phyloP scores from a whole-genome alignment of 1,140 invertebrate genomes.

The Halictus rubicundus region DNA sequence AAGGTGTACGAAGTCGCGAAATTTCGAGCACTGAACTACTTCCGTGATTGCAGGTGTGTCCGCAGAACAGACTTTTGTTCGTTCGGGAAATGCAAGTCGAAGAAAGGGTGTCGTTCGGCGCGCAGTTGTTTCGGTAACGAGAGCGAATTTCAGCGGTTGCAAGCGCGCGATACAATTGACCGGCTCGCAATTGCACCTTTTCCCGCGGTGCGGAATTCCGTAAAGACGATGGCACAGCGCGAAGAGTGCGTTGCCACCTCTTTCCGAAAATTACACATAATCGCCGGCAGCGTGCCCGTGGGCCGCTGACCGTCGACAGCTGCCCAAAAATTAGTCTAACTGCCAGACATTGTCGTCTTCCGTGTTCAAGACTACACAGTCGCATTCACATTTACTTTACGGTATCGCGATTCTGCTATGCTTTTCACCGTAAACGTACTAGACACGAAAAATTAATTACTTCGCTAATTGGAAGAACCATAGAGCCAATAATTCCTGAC shows the following conservation, averaged over 20 bases:
- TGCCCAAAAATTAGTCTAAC: slow-evolving; percentile 47
- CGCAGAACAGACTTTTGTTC: slow-evolving; percentile 13
- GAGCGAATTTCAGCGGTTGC: not conserved
- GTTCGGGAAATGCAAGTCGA: slow-evolving; percentile 7
- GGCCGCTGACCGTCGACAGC: slow-evolving; percentile 25
- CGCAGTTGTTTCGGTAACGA: not conserved
- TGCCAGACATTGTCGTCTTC: slow-evolving; percentile 6
- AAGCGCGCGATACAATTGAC: not conserved
- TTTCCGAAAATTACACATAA: slow-evolving; percentile 55
- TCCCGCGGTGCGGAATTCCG: slow-evolving; percentile 10
- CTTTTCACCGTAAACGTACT: too few relatives aligned
- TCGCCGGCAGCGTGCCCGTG: slow-evolving; percentile 17
- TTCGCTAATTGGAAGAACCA: too few relatives aligned
- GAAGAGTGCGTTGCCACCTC: not conserved
- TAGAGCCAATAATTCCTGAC: too few relatives aligned
- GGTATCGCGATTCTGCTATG: too few relatives aligned
- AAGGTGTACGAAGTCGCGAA: not conserved
- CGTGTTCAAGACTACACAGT: not conserved
- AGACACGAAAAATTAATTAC: too few relatives aligned
- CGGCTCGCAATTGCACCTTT: slow-evolving; percentile 10
- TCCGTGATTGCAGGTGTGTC: slow-evolving; percentile 35
- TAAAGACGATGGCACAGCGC: not conserved
- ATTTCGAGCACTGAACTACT: not conserved
- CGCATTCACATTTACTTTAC: too few relatives aligned
- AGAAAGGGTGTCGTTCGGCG: not conserved